Base-by-base conservation (phyloP, 2,888 invertebrate species). In the Sphecodes monilicornis region DNA sequence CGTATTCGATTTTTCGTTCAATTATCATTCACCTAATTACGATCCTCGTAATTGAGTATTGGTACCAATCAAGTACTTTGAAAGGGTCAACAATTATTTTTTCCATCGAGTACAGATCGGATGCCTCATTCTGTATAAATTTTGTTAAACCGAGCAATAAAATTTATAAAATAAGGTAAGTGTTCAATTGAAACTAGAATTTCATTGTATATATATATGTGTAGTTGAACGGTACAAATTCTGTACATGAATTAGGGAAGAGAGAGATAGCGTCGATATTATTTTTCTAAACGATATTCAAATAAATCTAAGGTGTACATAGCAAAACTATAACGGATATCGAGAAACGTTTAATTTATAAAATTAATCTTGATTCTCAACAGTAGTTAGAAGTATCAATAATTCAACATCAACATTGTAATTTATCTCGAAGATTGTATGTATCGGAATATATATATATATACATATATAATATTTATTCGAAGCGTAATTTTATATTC, bases 121-220 rank as follows among this genome's bases (percentile, higher is more conserved):
- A 76, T 84, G 73, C 70, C 83, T 85, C 79, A 74, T 13, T 57
- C 41, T 84, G 60, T 74, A 84, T 77, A 85, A 32, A 57, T 72
- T 57, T 60, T 74, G 43, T 13, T 11, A 22, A 66, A 54, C 46
- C 73, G 69, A 66, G 46, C 66, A 79, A 68, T 80, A 77, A 82
- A 78, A 72, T 57, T 18, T 73, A 75, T 70, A 54, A 76, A 74
- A 82, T 80, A 87, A 89, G 88, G 88, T 89, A 89, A 89, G 88
- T 89, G 89, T 76, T 75, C 6, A 77, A 82, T 66, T 77, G 76
- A 77, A 76, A 78, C 32, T 78, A 74, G 64, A 86, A 78, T 78
- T 54, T 76, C 22, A 46, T 83, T 50, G 60, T 70, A 36, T 84
- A 80, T 84, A 54, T 11, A 50, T 10, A 43, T 43, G 16, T 54